Evolutionary conservation across 2,797 vertebrate genomes (phyloP).

Genomic region (Heterohyrax brucei): DNA sequence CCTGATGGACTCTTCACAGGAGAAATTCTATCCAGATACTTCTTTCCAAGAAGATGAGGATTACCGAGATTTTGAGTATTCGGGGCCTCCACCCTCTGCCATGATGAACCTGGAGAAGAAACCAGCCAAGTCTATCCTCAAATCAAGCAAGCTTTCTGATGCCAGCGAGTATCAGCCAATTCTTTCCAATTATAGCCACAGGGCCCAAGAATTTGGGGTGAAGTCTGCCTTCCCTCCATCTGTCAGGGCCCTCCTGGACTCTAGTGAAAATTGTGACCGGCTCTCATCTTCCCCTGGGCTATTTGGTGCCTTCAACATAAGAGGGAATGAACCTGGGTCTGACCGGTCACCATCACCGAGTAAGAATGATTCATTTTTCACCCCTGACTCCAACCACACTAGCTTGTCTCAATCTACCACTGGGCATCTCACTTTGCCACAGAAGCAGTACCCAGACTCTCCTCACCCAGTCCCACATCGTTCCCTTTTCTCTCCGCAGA

Average conservation of each 20-base stretch:
- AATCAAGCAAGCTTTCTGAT: conserved; percentile 90
- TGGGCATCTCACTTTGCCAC: conserved; percentile 85
- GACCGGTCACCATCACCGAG: conserved; percentile 88
- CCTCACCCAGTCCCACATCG: conserved; percentile 88
- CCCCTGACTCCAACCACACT: conserved; percentile 89
- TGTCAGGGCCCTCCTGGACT: conserved; percentile 88
- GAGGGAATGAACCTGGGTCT: conserved; percentile 86
- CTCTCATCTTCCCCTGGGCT: conserved; percentile 87
- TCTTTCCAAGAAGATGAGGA: conserved; percentile 93
- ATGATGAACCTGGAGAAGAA: conserved; percentile 92
- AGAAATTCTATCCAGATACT: conserved; percentile 92
- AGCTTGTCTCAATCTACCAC: conserved; percentile 84
- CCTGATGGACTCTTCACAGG: conserved; percentile 90
- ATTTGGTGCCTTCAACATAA: conserved; percentile 87
- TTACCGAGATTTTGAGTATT: conserved; percentile 92
- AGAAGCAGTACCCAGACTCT: conserved; percentile 91
- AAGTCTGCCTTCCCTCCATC: conserved; percentile 88
- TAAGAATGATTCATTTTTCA: conserved; percentile 90
- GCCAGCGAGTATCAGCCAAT: conserved; percentile 87
- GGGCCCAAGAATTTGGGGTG: conserved; percentile 88
- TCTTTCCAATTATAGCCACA: conserved; percentile 88
- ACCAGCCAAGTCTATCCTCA: conserved; percentile 90
- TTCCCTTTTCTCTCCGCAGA: conserved; percentile 89
- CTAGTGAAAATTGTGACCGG: conserved; percentile 86
- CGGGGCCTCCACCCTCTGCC: conserved; percentile 90